Evolutionary conservation across 2,113 vertebrate species (phyloP).

Genomic region (Proteles cristata): DNA sequence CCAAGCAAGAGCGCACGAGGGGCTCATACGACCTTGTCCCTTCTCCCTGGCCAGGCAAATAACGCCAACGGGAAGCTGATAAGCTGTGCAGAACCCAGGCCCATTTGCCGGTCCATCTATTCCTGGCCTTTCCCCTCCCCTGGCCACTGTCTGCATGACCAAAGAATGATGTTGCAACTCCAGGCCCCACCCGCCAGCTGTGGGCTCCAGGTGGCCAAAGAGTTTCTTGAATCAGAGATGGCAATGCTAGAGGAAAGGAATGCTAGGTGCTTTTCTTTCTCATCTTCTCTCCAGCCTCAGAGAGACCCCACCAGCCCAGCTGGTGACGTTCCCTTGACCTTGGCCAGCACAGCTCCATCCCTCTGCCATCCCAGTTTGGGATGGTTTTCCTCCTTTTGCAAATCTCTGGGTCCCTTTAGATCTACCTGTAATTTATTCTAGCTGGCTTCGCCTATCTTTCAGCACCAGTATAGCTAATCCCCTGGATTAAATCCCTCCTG

Average conservation of each 20-base stretch:
- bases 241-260: background rate
- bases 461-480: background rate
- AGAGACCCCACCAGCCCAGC: background rate
- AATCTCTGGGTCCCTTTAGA: background rate
- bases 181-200: background rate
- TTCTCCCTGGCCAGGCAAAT: background rate
- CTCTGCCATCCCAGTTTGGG: no score
- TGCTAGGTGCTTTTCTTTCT: no score
- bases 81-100: background rate
- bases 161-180: fast-evolving
- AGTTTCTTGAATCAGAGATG: fast-evolving
- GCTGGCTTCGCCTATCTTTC: background rate
- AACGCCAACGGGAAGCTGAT: background rate
- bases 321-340: background rate
- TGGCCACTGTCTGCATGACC: fast-evolving
- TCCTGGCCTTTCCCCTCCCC: no score
- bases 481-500: background rate
- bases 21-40: fast-evolving
- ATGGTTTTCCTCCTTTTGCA: background rate
- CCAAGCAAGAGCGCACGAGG: background rate
- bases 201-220: background rate
- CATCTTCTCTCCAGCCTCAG: fast-evolving
- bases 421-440: background rate
- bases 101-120: background rate
- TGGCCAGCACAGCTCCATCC: background rate